A percentile compares a stretch with the other conserved stretches of the same genome.
Evolutionary conservation across 2,888 invertebrate genomes (phyloP).

Genomic region (Epicampocera succincta): DNA sequence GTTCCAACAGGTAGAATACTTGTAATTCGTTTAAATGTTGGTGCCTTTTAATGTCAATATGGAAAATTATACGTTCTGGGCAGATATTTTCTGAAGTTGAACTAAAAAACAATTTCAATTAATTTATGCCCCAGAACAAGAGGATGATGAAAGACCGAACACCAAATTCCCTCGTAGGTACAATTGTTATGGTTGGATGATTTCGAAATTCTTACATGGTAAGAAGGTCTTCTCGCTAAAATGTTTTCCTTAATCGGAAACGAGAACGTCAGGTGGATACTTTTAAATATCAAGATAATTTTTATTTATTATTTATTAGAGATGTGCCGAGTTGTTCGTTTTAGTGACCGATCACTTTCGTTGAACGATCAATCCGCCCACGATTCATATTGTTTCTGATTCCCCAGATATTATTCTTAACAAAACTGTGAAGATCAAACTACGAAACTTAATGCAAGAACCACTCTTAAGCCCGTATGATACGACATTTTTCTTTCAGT

Average conservation of each 20-base stretch:
- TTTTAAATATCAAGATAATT: no score
- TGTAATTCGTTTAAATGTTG: constrained; percentile 13
- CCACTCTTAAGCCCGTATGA: no score
- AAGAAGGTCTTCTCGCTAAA: constrained; percentile 1
- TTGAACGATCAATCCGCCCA: no score
- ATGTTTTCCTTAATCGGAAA: background rate
- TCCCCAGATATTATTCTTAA: no score
- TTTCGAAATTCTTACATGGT: background rate
- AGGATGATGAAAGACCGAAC: background rate
- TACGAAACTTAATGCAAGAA: no score
- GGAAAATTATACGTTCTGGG: constrained; percentile 13
- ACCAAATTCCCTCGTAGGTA: constrained; percentile 21
- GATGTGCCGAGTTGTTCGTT: no score
- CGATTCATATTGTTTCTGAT: no score
- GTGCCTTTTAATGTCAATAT: constrained; percentile 28
- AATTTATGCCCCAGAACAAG: constrained; percentile 10
- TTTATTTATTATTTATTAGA: no score
- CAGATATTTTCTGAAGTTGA: constrained; percentile 1
- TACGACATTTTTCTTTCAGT: no score
- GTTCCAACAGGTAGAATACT: constrained; percentile 62
- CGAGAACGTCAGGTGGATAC: no score
- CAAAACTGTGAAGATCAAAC: no score
- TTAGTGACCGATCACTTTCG: no score
- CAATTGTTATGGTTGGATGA: constrained; percentile 39
- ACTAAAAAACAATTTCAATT: constrained; percentile 18